Percentiles rank a stretch among this genome's conserved stretches.
phyloP scores from a whole-genome alignment of 2,113 vertebrate species.

The Oenanthe oenanthe region DNA sequence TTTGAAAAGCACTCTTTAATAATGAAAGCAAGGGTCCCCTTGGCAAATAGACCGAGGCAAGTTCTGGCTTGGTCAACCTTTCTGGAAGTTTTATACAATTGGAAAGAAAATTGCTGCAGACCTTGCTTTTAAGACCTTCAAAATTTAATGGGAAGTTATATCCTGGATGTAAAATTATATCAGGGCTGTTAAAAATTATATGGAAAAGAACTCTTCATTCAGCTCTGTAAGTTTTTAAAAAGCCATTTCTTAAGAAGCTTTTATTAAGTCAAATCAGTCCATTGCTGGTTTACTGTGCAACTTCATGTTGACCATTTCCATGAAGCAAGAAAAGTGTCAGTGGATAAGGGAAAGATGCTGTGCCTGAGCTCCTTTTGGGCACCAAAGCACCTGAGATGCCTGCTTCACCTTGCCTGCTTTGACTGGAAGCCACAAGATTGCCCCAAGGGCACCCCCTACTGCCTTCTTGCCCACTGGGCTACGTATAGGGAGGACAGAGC shows the following conservation, averaged over 20 bases:
- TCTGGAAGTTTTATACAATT: not conserved
- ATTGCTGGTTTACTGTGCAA: not conserved
- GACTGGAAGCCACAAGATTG: not conserved
- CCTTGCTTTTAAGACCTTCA: constrained; percentile 31
- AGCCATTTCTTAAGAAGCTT: constrained; percentile 25
- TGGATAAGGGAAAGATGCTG: not conserved
- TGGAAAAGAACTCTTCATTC: constrained; percentile 25
- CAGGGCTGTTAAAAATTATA: constrained; percentile 19
- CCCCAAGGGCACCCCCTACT: not conserved
- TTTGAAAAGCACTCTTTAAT: constrained; percentile 10
- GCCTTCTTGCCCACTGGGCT: not conserved
- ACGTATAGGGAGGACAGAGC: not conserved
- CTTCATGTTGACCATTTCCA: accelerated
- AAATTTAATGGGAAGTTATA: constrained; percentile 35
- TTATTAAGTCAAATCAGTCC: not conserved
- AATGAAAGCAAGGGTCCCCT: constrained; percentile 10
- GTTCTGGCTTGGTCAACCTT: constrained; percentile 29
- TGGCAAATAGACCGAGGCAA: not conserved
- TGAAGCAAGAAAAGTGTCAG: not conserved
- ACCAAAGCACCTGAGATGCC: not conserved
- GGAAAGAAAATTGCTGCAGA: constrained; percentile 6
- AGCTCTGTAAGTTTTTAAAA: constrained; percentile 2
- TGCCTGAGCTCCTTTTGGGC: not conserved
- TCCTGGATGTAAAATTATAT: constrained; percentile 50
- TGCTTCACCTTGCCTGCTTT: not conserved